Conservation (phyloP, 1,140 invertebrate genomes). For the Theocolax elegans region DNA sequence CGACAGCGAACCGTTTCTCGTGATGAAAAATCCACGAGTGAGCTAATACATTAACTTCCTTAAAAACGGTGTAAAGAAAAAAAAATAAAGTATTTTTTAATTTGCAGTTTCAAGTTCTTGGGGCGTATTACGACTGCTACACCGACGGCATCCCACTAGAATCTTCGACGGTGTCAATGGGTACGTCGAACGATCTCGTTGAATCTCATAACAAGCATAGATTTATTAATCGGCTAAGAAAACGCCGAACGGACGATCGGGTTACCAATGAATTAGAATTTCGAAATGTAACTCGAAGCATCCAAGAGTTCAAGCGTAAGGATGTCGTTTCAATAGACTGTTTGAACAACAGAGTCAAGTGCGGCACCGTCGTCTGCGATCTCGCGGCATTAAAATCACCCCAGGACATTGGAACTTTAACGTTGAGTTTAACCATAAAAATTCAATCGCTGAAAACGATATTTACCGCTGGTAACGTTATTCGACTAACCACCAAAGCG, state of each 20-base stretch:
- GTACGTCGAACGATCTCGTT: not conserved
- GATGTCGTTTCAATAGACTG: too few relatives aligned
- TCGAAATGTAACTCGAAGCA: too few relatives aligned
- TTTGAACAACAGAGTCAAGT: conserved; percentile 41
- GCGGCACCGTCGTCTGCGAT: conserved; percentile 44
- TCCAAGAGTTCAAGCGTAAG: too few relatives aligned
- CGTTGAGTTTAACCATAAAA: conserved; percentile 46
- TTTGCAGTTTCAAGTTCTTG: conserved; percentile 47
- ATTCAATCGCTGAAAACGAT: conserved; percentile 17
- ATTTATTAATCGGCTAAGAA: not conserved
- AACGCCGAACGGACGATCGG: not conserved
- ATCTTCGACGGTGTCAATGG: not conserved
- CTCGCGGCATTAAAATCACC: conserved; percentile 43
- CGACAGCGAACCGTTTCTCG: conserved; percentile 31
- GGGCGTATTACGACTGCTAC: conserved; percentile 41
- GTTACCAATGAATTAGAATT: not conserved
- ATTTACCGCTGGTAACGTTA: not conserved
- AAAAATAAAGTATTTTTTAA: not conserved
- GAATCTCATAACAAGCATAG: not conserved
- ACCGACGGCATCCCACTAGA: not conserved
- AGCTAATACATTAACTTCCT: conserved; percentile 6
- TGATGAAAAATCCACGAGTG: conserved; percentile 46
- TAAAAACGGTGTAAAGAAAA: not conserved
- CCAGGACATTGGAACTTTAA: conserved; percentile 48
- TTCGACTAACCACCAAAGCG: too few relatives aligned